Evolutionary conservation across 2,888 invertebrate species (phyloP).

Genomic region (Ditula angustiorana): DNA sequence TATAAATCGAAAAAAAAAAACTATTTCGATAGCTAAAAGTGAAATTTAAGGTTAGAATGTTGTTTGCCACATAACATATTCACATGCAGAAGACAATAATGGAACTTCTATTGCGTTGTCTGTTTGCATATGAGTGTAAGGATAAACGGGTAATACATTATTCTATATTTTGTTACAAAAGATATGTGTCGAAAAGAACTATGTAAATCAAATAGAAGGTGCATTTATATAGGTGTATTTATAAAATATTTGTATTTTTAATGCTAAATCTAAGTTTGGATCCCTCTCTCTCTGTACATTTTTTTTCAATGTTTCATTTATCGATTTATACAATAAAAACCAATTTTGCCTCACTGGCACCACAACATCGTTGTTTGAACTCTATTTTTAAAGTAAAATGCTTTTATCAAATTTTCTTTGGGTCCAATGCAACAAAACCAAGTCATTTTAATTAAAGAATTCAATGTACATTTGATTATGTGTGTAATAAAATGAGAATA

Average conservation of each 20-base stretch:
- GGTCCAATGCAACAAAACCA: conserved; percentile 7
- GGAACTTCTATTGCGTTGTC: too few species aligned
- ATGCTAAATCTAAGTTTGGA: not conserved
- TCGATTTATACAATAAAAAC: not conserved
- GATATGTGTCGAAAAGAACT: not conserved
- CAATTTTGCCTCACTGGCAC: not conserved
- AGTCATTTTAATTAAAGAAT: not conserved
- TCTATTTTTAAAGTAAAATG: not conserved
- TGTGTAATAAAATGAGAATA: not conserved
- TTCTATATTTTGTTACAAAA: not conserved
- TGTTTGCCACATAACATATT: too few species aligned
- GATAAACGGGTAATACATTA: too few species aligned
- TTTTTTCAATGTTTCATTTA: not conserved
- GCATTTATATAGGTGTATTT: not conserved
- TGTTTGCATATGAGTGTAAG: too few species aligned
- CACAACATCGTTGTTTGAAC: not conserved
- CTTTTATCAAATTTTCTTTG: conserved; percentile 1
- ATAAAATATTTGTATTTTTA: not conserved
- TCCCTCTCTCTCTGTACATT: not conserved
- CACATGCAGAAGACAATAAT: too few species aligned
- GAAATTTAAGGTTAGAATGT: too few species aligned
- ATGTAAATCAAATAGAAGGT: not conserved
- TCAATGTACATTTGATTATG: not conserved
- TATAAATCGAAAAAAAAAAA: too few species aligned
- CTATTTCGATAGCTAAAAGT: too few species aligned